These are phyloP conservation scores for Dicyrtomina minuta DNA, from an alignment of 2,888 invertebrate genomes.

Conservation along the genomic window DNA sequence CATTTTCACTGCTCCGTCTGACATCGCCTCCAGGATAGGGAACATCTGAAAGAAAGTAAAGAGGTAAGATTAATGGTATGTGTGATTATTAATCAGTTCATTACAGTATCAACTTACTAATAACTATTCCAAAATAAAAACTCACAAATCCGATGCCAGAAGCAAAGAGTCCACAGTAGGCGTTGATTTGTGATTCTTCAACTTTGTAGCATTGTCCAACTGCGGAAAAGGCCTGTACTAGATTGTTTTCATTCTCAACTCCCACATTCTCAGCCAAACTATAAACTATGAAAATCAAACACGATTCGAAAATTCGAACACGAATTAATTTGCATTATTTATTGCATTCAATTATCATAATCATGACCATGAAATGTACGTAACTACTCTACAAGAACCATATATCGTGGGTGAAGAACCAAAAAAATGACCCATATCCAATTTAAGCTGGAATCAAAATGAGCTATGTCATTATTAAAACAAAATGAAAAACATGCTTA, in stretches of 20 bases:
- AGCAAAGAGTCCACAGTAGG: slow-evolving; percentile 88
- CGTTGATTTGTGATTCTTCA: slow-evolving; percentile 81
- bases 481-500: no score
- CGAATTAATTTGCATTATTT: not conserved
- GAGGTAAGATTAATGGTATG: not conserved
- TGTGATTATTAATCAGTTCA: no score
- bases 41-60: slow-evolving; percentile 65
- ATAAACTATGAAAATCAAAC: slow-evolving; percentile 68
- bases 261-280: slow-evolving; percentile 71
- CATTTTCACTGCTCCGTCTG: slow-evolving; percentile 94
- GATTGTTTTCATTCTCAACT: slow-evolving; percentile 63
- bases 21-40: slow-evolving; percentile 87
- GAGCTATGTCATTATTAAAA: no score
- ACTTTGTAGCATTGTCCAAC: slow-evolving; percentile 88
- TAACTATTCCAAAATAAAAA: slow-evolving; percentile 39
- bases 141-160: slow-evolving; percentile 95
- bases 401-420: no score
- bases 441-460: no score
- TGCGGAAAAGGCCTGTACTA: slow-evolving; percentile 66
- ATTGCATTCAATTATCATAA: no score
- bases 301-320: not conserved
- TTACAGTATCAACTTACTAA: not conserved
- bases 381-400: no score
- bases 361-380: no score
- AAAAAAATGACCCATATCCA: no score